Conservation (phyloP, 2,797 vertebrate genomes). For the Amphiprion clarkii region DNA sequence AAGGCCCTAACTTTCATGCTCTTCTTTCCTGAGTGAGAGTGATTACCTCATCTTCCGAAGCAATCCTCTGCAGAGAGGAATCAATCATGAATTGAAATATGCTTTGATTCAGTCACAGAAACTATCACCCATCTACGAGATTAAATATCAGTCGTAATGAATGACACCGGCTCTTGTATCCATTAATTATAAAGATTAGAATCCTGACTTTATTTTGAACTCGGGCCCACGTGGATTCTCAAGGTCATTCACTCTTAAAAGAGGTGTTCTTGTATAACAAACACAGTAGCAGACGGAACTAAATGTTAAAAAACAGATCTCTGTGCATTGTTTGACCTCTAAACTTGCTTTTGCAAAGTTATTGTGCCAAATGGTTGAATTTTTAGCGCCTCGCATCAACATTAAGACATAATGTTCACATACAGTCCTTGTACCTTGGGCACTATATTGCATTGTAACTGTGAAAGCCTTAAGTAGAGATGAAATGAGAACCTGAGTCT, state of each 20-base stretch:
- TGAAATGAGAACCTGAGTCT: slow-evolving; percentile 78
- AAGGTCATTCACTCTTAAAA: slow-evolving; percentile 63
- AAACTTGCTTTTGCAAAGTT: slow-evolving; percentile 10
- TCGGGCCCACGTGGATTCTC: slow-evolving; percentile 42
- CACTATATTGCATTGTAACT: slow-evolving; percentile 61
- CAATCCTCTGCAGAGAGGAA: slow-evolving; percentile 50
- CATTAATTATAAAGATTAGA: slow-evolving; percentile 77
- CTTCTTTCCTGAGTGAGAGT: slow-evolving; percentile 54
- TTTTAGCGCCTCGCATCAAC: slow-evolving; percentile 27
- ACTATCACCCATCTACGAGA: slow-evolving; percentile 64
- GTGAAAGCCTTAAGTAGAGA: slow-evolving; percentile 64
- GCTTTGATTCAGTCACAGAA: slow-evolving; percentile 68
- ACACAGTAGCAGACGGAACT: slow-evolving; percentile 6
- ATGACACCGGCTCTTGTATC: slow-evolving; percentile 60
- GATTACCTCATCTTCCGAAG: slow-evolving; percentile 67
- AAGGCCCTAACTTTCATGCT: slow-evolving; percentile 28
- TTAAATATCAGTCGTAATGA: slow-evolving; percentile 76
- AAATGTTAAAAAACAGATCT: slow-evolving; percentile 11
- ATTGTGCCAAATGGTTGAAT: slow-evolving; percentile 21
- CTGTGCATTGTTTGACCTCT: not conserved
- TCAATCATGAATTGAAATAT: slow-evolving; percentile 71
- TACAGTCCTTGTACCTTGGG: slow-evolving; percentile 36
- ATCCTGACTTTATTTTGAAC: slow-evolving; percentile 71
- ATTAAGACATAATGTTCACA: slow-evolving; percentile 41
- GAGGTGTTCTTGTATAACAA: slow-evolving; percentile 41